Evolutionary conservation across 2,797 vertebrate genomes (phyloP).

Genomic region (Carcharodon carcharias): DNA sequence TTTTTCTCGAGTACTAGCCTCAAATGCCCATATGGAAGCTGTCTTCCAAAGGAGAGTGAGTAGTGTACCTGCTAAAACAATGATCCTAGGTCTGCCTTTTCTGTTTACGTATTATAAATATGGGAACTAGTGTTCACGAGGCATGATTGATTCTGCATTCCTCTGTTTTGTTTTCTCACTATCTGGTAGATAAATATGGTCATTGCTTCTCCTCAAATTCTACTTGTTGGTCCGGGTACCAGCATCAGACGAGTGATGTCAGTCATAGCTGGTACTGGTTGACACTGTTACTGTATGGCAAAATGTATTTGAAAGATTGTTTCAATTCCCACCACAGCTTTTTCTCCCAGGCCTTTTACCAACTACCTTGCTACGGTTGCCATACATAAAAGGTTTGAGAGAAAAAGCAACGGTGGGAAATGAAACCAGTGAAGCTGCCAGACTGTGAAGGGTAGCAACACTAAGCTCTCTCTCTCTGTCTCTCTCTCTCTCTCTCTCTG

Average conservation of each 20-base stretch:
- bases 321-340: neutral
- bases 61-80: neutral
- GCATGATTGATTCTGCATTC: neutral
- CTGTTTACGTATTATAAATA: neutral
- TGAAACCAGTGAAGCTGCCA: too few relatives aligned
- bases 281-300: neutral
- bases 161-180: neutral
- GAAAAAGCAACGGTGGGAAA: too few relatives aligned
- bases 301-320: neutral
- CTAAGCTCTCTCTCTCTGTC: neutral
- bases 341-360: neutral
- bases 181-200: neutral
- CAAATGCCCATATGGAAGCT: neutral
- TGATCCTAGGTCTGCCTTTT: neutral
- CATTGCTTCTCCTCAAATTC: neutral
- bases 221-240: neutral
- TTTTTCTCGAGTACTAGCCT: neutral
- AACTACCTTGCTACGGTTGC: neutral
- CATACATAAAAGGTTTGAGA: neutral
- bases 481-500: neutral
- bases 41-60: neutral
- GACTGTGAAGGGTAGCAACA: neutral
- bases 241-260: neutral
- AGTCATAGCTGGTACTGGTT: neutral
- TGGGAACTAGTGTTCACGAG: neutral